Conservation (phyloP, 2,113 vertebrate species). For the Hucho hucho region DNA sequence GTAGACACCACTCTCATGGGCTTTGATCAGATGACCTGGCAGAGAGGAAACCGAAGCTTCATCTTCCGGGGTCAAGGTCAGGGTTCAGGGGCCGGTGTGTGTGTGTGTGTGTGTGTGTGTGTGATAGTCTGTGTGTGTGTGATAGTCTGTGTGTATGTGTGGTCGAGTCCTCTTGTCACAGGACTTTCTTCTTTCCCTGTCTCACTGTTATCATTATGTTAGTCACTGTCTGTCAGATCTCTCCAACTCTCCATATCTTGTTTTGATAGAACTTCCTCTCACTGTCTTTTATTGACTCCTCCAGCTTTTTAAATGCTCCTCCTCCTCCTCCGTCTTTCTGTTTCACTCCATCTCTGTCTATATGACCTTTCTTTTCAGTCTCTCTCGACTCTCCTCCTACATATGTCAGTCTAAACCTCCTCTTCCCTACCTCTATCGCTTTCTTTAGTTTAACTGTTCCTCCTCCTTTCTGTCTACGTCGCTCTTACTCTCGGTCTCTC, state of each 20-base stretch:
- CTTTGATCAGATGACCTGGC: constrained; percentile 99
- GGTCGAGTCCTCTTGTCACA: neutral
- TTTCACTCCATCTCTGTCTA: too few relatives aligned
- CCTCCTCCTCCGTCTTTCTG: too few relatives aligned
- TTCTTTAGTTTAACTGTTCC: too few relatives aligned
- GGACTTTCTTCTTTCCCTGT: neutral
- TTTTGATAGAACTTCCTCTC: too few relatives aligned
- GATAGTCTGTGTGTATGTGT: neutral
- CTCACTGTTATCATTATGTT: neutral
- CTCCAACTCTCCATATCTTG: too few relatives aligned
- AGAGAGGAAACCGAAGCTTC: constrained; percentile 94
- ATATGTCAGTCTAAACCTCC: neutral
- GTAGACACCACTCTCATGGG: constrained; percentile 96
- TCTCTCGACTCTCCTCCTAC: neutral
- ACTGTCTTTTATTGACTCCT: too few relatives aligned
- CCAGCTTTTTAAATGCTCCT: too few relatives aligned
- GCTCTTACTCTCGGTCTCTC: too few relatives aligned
- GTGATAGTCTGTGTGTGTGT: neutral
- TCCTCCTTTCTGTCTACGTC: too few relatives aligned
- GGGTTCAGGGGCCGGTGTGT: constrained; percentile 25
- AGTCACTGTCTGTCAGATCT: too few relatives aligned
- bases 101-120: neutral
- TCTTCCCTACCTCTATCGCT: too few relatives aligned
- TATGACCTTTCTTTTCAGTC: neutral
- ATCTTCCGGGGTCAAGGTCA: constrained; percentile 94